Conservation (phyloP, 2,113 vertebrate species). For the Paramisgurnus dabryanus region DNA sequence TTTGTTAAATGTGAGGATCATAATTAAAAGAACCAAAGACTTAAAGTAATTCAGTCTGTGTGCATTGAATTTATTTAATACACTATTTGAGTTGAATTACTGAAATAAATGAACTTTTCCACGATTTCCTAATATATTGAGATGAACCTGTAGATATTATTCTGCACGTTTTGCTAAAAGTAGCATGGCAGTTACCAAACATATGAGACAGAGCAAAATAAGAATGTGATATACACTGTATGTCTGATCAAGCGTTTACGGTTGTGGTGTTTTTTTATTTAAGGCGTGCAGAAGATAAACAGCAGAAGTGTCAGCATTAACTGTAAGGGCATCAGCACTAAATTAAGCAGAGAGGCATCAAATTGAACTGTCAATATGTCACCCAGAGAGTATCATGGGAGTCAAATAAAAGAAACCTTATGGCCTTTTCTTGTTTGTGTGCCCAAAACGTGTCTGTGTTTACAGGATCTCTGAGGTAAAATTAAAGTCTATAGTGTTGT, state of each 20-base stretch:
- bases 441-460: slow-evolving; percentile 24
- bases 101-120: no score
- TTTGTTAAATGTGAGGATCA: no score
- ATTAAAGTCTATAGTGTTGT: slow-evolving; percentile 44
- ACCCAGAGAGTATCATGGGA: not conserved
- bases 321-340: slow-evolving; percentile 16
- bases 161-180: no score
- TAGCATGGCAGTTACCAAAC: no score
- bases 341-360: slow-evolving; percentile 27
- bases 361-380: slow-evolving; percentile 39
- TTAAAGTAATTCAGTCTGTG: no score
- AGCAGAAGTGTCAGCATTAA: slow-evolving; percentile 15
- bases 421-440: slow-evolving; percentile 11
- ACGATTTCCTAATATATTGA: no score
- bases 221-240: not conserved
- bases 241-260: not conserved
- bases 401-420: slow-evolving; percentile 6
- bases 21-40: no score
- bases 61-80: no score
- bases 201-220: not conserved
- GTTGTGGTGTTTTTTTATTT: not conserved
- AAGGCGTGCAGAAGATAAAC: not conserved
- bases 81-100: no score
- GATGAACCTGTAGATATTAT: no score
- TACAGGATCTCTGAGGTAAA: slow-evolving; percentile 38